phyloP scores from a whole-genome alignment of 2,113 vertebrate genomes.

The Chiloscyllium plagiosum region DNA sequence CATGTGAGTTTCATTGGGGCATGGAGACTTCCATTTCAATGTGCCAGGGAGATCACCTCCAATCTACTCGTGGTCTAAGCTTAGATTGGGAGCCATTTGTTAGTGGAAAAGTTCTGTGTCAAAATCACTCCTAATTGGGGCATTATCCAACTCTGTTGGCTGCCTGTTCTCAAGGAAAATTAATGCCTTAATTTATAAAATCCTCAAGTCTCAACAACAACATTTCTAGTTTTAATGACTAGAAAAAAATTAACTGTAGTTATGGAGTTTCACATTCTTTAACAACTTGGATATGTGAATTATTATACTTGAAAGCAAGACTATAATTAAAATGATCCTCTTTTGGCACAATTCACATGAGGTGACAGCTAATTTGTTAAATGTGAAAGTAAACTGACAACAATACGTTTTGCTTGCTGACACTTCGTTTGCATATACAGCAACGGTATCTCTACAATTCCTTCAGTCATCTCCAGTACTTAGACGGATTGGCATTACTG shows the following conservation, averaged over 20 bases:
- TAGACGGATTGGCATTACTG: background rate
- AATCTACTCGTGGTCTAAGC: too few species aligned
- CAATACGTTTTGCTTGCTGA: constrained; percentile 11
- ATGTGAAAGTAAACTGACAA: background rate
- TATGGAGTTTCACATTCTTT: background rate
- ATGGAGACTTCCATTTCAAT: too few species aligned
- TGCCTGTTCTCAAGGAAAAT: background rate
- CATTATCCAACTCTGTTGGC: background rate
- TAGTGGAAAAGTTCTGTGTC: background rate
- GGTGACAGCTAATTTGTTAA: constrained; percentile 10
- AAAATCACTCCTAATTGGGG: background rate
- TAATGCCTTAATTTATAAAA: background rate
- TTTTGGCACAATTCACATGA: background rate
- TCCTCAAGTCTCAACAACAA: background rate
- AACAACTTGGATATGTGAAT: background rate
- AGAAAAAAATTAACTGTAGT: background rate
- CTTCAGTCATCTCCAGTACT: background rate
- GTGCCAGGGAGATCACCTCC: too few species aligned
- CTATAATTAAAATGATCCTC: constrained; percentile 14
- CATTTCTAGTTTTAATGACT: background rate
- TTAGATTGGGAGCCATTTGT: too few species aligned
- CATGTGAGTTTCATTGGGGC: too few species aligned
- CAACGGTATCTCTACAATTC: background rate
- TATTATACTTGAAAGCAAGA: constrained; percentile 10
- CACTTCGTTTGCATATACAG: background rate